phyloP scores from a whole-genome alignment of 1,140 invertebrate genomes.

The Hylyphantes graminicola region DNA sequence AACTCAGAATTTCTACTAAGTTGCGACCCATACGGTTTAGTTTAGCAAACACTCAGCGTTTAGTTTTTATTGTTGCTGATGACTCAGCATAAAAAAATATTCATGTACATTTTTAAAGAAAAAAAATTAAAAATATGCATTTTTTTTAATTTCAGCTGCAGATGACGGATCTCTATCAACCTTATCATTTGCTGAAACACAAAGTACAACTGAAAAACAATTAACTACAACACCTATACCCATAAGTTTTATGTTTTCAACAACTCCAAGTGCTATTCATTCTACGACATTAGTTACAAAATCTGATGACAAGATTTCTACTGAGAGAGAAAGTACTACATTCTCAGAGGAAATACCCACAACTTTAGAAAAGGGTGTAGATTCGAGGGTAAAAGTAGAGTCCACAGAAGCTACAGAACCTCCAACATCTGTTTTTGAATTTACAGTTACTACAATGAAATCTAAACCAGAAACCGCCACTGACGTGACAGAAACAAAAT shows the following conservation, averaged over 20 bases:
- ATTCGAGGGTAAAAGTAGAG: not conserved
- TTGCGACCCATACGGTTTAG: too few relatives aligned
- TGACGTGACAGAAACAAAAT: too few relatives aligned
- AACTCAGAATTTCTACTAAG: too few relatives aligned
- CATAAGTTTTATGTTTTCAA: conserved; percentile 49
- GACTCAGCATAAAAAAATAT: too few relatives aligned
- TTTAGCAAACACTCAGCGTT: too few relatives aligned
- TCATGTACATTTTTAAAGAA: too few relatives aligned
- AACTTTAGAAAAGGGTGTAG: not conserved
- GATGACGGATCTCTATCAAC: not conserved
- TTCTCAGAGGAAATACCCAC: too few relatives aligned
- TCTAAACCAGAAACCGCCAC: too few relatives aligned
- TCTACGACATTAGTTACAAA: conserved; percentile 19
- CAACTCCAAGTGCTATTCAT: conserved; percentile 13
- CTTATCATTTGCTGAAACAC: not conserved
- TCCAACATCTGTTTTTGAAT: too few relatives aligned
- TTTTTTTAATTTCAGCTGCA: conserved; percentile 28
- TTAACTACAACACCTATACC: conserved; percentile 39
- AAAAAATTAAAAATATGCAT: not conserved
- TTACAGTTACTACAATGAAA: too few relatives aligned
- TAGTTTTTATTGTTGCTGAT: too few relatives aligned
- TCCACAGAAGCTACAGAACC: not conserved
- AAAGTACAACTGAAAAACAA: conserved; percentile 17
- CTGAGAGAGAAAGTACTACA: not conserved
- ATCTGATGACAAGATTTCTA: not conserved